A percentile compares a stretch with the other conserved stretches of the same genome.
These are phyloP conservation scores for Monodelphis domestica DNA, from an alignment of 2,797 vertebrate genomes.

Conservation along the genomic window DNA sequence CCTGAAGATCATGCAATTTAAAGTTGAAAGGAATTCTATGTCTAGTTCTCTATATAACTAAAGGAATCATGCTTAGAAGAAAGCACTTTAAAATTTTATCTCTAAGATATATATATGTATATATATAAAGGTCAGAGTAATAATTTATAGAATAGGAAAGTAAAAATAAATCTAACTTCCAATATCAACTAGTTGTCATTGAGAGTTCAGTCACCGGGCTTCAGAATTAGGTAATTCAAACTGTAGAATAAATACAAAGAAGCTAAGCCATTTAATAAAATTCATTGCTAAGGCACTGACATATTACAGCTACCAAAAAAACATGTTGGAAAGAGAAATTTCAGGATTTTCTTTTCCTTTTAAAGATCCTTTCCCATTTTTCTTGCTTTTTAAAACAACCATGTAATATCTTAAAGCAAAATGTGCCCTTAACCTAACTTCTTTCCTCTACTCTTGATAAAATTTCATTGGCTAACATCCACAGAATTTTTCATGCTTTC, in stretches of 20 bases:
- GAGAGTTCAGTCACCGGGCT: neutral
- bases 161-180: neutral
- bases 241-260: slow-evolving; percentile 1
- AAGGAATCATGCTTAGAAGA: neutral
- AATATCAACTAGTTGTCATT: neutral
- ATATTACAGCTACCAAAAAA: neutral
- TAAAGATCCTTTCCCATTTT: neutral
- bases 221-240: neutral
- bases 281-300: slow-evolving; percentile 21
- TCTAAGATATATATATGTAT: neutral
- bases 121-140: slow-evolving; percentile 5
- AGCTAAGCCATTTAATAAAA: neutral
- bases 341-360: neutral
- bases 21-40: neutral
- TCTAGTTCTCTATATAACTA: neutral
- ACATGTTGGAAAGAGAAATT: neutral
- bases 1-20: neutral
- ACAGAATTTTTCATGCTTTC: slow-evolving; percentile 43
- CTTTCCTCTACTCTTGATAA: slow-evolving; percentile 26
- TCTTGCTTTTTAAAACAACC: slow-evolving; percentile 8
- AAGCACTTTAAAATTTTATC: neutral
- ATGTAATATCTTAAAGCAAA: slow-evolving; percentile 33
- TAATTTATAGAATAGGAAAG: neutral
- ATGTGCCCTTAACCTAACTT: slow-evolving; percentile 22
- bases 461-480: neutral